phyloP scores from a whole-genome alignment of 2,888 invertebrate genomes.

The Notodonta dromedarius region DNA sequence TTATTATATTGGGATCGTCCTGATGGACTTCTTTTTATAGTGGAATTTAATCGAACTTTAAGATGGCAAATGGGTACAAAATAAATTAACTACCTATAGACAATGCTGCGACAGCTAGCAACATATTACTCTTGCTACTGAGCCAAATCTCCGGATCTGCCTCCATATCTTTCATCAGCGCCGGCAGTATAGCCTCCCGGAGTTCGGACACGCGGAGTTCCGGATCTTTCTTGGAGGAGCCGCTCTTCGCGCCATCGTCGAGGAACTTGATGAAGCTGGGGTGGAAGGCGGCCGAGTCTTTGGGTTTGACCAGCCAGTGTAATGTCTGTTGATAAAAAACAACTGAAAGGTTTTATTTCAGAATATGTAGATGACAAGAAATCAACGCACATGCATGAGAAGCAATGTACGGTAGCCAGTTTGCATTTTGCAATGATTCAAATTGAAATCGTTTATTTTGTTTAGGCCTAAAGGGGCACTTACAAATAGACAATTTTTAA shows the following conservation, averaged over 20 bases:
- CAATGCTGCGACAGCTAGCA: slow-evolving; percentile 88
- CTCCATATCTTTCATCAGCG: slow-evolving; percentile 82
- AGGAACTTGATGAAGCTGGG: slow-evolving; percentile 90
- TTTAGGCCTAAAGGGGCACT: too few relatives aligned
- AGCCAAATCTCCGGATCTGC: slow-evolving; percentile 88
- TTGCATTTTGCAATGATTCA: too few relatives aligned
- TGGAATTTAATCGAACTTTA: too few relatives aligned
- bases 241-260: slow-evolving; percentile 88
- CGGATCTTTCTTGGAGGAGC: slow-evolving; percentile 89
- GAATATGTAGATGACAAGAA: too few relatives aligned
- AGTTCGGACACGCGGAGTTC: slow-evolving; percentile 88
- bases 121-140: slow-evolving; percentile 86
- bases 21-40: too few relatives aligned
- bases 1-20: too few relatives aligned
- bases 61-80: too few relatives aligned
- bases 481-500: too few relatives aligned
- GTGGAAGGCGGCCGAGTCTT: slow-evolving; percentile 92
- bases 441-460: too few relatives aligned
- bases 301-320: slow-evolving; percentile 93
- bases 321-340: slow-evolving; percentile 75
- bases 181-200: slow-evolving; percentile 85
- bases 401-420: too few relatives aligned
- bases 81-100: slow-evolving; percentile 82
- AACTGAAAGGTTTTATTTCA: too few relatives aligned
- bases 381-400: too few relatives aligned